Conservation (phyloP, 2,797 vertebrate species). For the Dendrocincla tyrannina region DNA sequence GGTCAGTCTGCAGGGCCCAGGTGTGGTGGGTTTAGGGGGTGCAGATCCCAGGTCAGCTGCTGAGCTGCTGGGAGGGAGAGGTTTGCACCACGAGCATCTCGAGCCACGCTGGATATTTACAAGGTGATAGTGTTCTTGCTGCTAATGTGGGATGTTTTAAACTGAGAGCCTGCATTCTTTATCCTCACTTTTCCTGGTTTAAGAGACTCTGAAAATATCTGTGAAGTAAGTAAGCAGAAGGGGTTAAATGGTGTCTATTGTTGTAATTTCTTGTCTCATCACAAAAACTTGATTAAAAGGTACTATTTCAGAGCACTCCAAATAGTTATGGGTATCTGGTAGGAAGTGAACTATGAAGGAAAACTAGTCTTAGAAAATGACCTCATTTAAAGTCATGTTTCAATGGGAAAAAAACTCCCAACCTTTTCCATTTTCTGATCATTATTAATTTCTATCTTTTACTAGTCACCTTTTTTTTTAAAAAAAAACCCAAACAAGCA, state of each 20-base stretch:
- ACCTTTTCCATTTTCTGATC: neutral
- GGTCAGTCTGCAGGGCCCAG: neutral
- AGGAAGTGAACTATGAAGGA: neutral
- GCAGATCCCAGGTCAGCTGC: neutral
- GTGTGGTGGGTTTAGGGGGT: neutral
- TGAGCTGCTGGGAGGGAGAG: neutral
- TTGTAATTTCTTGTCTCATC: neutral
- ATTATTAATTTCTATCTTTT: neutral
- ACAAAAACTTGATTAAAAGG: neutral
- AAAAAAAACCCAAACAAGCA: neutral
- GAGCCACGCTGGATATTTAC: fast-evolving
- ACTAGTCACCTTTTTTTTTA: neutral
- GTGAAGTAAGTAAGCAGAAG: neutral
- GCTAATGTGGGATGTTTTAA: neutral
- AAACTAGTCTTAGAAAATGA: neutral
- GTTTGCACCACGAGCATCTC: neutral
- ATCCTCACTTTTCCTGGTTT: neutral
- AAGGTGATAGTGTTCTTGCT: neutral
- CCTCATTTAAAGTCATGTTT: neutral
- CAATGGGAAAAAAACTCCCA: fast-evolving
- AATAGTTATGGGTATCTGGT: neutral
- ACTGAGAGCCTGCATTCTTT: neutral
- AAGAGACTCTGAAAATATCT: neutral
- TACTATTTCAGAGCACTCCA: neutral
- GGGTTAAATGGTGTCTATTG: neutral